These are phyloP conservation scores for Orchesellides sinensis DNA, from an alignment of 2,888 invertebrate species.

Conservation along the genomic window DNA sequence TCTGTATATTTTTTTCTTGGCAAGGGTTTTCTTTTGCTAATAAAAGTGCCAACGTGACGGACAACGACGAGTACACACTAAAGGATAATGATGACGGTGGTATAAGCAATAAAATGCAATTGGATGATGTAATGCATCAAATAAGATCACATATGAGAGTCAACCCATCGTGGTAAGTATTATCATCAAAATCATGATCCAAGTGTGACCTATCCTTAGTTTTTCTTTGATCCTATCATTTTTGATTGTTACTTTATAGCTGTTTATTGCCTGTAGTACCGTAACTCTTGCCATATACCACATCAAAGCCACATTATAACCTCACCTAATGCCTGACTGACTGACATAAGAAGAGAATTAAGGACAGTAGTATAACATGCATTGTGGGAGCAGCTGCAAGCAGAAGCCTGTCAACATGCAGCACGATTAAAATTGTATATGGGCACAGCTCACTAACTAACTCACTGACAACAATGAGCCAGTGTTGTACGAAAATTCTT, in stretches of 20 bases:
- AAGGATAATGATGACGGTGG: not conserved
- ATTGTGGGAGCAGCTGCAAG: conserved; percentile 37
- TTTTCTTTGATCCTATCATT: not conserved
- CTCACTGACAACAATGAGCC: too few species aligned
- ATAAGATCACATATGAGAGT: conserved; percentile 16
- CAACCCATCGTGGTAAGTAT: conserved; percentile 8
- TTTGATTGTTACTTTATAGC: not conserved
- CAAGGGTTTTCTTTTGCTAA: not conserved
- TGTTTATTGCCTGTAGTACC: not conserved
- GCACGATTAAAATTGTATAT: conserved; percentile 24
- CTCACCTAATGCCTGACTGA: conserved; percentile 4
- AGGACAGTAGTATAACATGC: too few species aligned
- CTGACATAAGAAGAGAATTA: conserved; percentile 23
- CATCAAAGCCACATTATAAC: too few species aligned
- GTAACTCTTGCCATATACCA: not conserved
- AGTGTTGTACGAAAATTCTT: too few species aligned
- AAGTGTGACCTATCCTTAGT: conserved; percentile 12
- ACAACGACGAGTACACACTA: too few species aligned
- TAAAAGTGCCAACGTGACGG: not conserved
- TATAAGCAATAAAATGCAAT: too few species aligned
- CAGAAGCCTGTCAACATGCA: conserved; percentile 38
- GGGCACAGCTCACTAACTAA: not conserved
- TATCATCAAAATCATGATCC: not conserved
- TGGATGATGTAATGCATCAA: conserved; percentile 26
- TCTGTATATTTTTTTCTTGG: not conserved